Base-by-base conservation (phyloP, 2,797 vertebrate species). In the Thamnophis elegans region DNA sequence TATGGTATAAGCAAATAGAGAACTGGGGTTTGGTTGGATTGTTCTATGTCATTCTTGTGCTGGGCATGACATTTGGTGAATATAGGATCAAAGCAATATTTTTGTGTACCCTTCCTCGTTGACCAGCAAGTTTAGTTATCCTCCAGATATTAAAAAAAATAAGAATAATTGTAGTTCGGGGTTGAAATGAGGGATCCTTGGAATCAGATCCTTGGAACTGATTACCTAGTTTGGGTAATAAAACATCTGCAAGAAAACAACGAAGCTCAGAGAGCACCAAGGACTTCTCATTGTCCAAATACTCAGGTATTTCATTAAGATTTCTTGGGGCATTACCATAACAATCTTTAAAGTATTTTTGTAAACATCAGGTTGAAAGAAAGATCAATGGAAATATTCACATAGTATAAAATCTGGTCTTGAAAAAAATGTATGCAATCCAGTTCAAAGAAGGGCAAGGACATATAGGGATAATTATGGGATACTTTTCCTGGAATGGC, bases 391-490 rank as follows among this genome's bases (percentile, higher is more conserved):
- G 9, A 89, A 68, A 87, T n/a, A 32, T 78, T 93, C 54, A 28
- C 22, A 56, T 94, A 42, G 58, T 26, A 85, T 55, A 87, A 92
- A 18, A 95, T 92, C 95, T 86, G 0, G 0, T 78, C 85, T 59
- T 90, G 26, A 73, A 90, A 73, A 36, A 78, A n/a, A 36, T 68
- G 25, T 26, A 85, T 14, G 32, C 89, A 91, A 62, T 26, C 56
- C 68, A 88, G 90, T 88, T 91, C 93, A 92, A 96, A 89, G 89
- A 93, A 88, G 82, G 68, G 88, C 25, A 59, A 51, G 78, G 82
- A 92, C 89, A 89, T 54, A 87, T 90, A 92, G 78, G 92, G 89
- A 94, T 95, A 95, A 94, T 96, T 96, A 92, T 68, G 59, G 94
- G 92, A 93, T 59, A 91, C 53, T 88, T n/a, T 88, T 85, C 55